These are phyloP conservation scores for Ibidorhyncha struthersii DNA, from an alignment of 2,113 vertebrate genomes.

Conservation along the genomic window DNA sequence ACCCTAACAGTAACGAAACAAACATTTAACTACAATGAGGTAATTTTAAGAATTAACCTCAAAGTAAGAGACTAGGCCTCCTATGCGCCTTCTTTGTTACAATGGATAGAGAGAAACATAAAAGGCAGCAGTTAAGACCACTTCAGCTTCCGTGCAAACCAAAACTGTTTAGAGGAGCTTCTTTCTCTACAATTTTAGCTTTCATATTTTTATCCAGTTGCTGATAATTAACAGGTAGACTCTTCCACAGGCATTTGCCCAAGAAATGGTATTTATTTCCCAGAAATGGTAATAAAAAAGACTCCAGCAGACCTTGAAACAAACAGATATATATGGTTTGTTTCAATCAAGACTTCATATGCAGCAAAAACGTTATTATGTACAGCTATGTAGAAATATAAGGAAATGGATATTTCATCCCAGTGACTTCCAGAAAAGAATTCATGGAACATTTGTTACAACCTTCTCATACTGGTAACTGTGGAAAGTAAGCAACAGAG, in stretches of 20 bases:
- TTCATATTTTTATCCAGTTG: neutral
- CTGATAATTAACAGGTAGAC: neutral
- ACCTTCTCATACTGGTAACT: neutral
- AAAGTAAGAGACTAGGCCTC: neutral
- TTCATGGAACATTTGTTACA: neutral
- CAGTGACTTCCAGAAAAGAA: neutral
- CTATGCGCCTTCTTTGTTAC: neutral
- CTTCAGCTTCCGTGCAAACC: neutral
- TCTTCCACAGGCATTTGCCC: neutral
- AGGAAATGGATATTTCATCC: neutral
- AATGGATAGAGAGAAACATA: neutral
- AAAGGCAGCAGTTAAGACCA: neutral
- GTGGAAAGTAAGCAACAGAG: neutral
- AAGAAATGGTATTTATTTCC: neutral
- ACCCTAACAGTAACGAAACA: neutral
- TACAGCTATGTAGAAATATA: neutral
- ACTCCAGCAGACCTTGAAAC: neutral
- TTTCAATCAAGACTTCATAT: neutral
- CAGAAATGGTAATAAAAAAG: neutral
- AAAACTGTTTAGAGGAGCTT: neutral
- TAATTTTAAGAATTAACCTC: neutral
- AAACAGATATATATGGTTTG: neutral
- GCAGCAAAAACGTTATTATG: neutral
- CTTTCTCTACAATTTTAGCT: neutral
- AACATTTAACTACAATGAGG: neutral